Evolutionary conservation across 2,797 vertebrate species (phyloP).

Genomic region (Prunella strophiata): DNA sequence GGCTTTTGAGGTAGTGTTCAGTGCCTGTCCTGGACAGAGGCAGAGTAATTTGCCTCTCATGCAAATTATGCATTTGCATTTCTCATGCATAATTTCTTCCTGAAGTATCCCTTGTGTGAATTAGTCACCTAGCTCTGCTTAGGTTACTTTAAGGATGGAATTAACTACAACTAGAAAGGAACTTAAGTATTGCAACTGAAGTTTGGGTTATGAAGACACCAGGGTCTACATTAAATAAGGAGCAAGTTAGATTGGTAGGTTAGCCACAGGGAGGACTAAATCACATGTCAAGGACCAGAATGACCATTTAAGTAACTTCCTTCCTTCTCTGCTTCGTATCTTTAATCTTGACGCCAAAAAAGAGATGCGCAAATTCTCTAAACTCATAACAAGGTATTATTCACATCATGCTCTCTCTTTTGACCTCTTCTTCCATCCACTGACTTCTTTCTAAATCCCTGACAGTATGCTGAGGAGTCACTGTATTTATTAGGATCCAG

Average conservation of each 20-base stretch:
- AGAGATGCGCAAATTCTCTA: not conserved
- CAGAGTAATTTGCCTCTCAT: not conserved
- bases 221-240: not conserved
- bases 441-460: not conserved
- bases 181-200: not conserved
- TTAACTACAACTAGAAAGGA: not conserved
- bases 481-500: not conserved
- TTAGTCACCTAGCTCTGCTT: not conserved
- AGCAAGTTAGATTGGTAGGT: not conserved
- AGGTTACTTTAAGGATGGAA: not conserved
- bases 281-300: not conserved
- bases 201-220: not conserved
- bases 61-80: not conserved
- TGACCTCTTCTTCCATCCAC: not conserved
- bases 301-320: not conserved
- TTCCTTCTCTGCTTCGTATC: not conserved
- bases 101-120: not conserved
- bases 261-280: not conserved
- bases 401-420: not conserved
- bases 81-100: not conserved
- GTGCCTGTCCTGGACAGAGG: not conserved
- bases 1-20: not conserved
- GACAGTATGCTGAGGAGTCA: not conserved
- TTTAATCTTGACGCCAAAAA: not conserved
- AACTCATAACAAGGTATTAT: not conserved